Evolutionary conservation across 2,888 invertebrate genomes (phyloP).

Genomic region (Pasiphila rectangulata): DNA sequence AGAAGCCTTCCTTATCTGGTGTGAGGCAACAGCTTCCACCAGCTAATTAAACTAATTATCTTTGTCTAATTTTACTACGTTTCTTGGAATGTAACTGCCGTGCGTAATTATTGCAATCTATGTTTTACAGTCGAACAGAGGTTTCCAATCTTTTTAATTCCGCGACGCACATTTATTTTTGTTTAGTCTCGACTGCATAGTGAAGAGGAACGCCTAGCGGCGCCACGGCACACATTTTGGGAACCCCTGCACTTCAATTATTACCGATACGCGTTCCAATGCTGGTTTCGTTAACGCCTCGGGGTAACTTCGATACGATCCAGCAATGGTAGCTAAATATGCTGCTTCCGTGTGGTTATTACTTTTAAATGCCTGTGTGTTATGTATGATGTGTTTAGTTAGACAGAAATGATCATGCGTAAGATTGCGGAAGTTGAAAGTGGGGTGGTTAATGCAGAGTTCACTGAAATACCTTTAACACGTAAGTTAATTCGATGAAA

Average conservation of each 20-base stretch:
- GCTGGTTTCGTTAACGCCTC: slow-evolving; percentile 18
- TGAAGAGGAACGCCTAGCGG: too few species aligned
- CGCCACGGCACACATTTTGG: too few species aligned
- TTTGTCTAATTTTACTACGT: slow-evolving; percentile 33
- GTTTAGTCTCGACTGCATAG: too few species aligned
- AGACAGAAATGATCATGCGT: slow-evolving; percentile 9
- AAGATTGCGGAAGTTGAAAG: slow-evolving; percentile 14
- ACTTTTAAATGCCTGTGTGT: slow-evolving; percentile 8
- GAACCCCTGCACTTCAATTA: slow-evolving; percentile 25
- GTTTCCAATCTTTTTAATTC: too few species aligned
- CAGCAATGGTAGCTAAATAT: slow-evolving; percentile 21
- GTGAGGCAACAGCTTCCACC: too few species aligned
- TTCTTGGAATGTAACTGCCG: slow-evolving; percentile 37
- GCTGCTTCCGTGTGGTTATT: slow-evolving; percentile 24
- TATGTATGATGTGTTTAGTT: not conserved
- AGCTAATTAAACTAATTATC: slow-evolving; percentile 17
- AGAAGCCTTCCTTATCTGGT: too few species aligned
- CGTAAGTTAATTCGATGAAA: too few species aligned
- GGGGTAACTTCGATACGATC: slow-evolving; percentile 15
- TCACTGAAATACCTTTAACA: slow-evolving; percentile 2
- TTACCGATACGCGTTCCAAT: slow-evolving; percentile 8
- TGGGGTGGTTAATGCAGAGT: slow-evolving; percentile 5
- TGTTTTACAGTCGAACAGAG: too few species aligned
- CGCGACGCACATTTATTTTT: too few species aligned
- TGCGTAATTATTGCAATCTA: slow-evolving; percentile 20